Base-by-base conservation (phyloP, 2,797 vertebrate species). In the Enteromius mattozi region DNA sequence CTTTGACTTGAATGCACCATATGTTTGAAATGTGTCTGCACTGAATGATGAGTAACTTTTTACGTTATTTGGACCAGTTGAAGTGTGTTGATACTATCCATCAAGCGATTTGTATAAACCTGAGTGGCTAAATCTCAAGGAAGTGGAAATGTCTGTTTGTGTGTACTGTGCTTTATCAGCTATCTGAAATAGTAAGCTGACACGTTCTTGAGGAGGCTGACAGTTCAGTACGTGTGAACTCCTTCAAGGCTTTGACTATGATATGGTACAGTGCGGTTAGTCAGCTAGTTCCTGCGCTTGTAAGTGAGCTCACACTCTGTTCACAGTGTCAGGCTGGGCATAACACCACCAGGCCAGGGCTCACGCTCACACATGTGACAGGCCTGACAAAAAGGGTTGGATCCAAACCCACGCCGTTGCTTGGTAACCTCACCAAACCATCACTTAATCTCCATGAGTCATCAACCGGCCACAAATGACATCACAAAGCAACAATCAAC, bases 291-390 rank as follows among this genome's bases (percentile, higher is more conserved):
- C 66, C 27, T 81, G 77, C 42, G 27, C 12, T 71, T 56, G 68
- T 24, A 16, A 61, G 66, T 79, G 77, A 85, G 63, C 69, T 83
- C n/a, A 37, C 80, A 59, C 70, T 87, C n/a, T 63, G 49, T 63
- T 80, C 40, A 42, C 78, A 33, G 78, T 81, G 79, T 76, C 81
- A 85, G 86, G 71, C 71, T 74, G 49, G 61, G 72, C 61, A 80
- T 71, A 56, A 74, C 65, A 75, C 66, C 42, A 75, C 61, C 40
- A 79, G 71, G 66, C 63, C 72, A 63, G 27, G 27, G 76, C 24
- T 84, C 54, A 71, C 24, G 12, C 33, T 72, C 80, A 66, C 56
- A 49, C 63, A 69, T 51, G 71, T 63, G 72, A 59, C 72, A 66
- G 24, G 30, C 17, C 21, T 51, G 45, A 71, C 45, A 79, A 79